A percentile compares a stretch with the other conserved stretches of the same genome.
Evolutionary conservation across 2,888 invertebrate genomes (phyloP).

Genomic region (Noctuana brunneofusca): DNA sequence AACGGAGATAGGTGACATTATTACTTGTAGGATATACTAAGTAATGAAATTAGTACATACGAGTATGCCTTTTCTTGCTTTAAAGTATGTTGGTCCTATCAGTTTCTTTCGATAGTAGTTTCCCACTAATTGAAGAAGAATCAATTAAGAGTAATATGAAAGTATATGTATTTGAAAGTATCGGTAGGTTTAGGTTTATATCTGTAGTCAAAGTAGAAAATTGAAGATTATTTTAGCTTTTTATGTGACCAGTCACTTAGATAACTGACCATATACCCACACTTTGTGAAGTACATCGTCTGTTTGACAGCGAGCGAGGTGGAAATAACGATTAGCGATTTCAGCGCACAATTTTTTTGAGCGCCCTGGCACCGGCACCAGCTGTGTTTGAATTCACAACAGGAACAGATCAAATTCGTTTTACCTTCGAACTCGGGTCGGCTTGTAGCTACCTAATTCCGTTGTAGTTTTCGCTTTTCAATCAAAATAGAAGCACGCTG

Average conservation of each 20-base stretch:
- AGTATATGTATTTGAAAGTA: too few relatives aligned
- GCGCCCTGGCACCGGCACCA: constrained; percentile 19
- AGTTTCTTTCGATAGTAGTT: too few relatives aligned
- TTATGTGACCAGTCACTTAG: neutral
- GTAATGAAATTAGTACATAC: too few relatives aligned
- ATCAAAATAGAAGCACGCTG: constrained; percentile 30
- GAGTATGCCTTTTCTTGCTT: too few relatives aligned
- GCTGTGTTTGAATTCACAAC: constrained; percentile 38
- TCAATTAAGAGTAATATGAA: too few relatives aligned
- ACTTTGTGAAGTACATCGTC: constrained; percentile 27
- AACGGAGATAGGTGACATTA: too few relatives aligned
- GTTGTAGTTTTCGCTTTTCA: constrained; percentile 37
- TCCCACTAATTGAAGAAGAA: too few relatives aligned
- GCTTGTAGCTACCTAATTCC: constrained; percentile 31
- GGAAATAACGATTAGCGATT: constrained; percentile 32
- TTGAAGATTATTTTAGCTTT: neutral
- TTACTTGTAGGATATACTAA: too few relatives aligned
- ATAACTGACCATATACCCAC: neutral
- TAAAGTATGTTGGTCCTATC: too few relatives aligned
- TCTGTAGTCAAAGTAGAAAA: too few relatives aligned
- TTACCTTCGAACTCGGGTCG: constrained; percentile 31
- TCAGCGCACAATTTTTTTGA: constrained; percentile 28
- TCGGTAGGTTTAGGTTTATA: too few relatives aligned
- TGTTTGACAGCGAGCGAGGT: constrained; percentile 28
- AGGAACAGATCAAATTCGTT: constrained; percentile 36